Conservation (phyloP, 2,797 vertebrate species). For the Hyperoplus immaculatus region DNA sequence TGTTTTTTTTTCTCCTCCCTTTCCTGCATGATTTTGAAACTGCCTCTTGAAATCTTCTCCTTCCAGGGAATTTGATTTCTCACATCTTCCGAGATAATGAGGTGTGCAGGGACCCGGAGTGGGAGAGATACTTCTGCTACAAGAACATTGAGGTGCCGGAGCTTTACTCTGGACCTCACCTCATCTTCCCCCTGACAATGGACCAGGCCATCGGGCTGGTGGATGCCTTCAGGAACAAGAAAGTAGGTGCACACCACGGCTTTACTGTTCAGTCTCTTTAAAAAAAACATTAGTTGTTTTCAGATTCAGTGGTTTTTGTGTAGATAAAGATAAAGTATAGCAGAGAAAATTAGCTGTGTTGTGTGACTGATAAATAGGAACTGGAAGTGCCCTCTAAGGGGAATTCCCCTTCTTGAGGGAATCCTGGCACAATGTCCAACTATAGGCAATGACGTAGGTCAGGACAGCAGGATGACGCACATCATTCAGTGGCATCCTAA, state of each 20-base stretch:
- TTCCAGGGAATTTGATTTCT: slow-evolving; percentile 91
- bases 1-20: no score
- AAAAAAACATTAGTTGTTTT: background rate
- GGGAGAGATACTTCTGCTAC: slow-evolving; percentile 88
- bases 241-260: slow-evolving; percentile 82
- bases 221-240: slow-evolving; percentile 94
- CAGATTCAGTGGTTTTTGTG: background rate
- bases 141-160: slow-evolving; percentile 90
- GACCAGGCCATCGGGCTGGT: slow-evolving; percentile 89
- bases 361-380: no score
- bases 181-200: slow-evolving; percentile 92
- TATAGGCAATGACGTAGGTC: no score
- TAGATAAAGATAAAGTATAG: no score
- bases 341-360: no score
- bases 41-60: background rate
- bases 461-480: no score
- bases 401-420: no score
- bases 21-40: no score
- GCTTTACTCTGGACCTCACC: slow-evolving; percentile 90
- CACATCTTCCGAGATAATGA: slow-evolving; percentile 92
- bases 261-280: background rate
- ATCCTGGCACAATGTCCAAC: no score
- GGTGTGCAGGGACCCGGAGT: slow-evolving; percentile 83
- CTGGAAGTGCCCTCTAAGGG: no score
- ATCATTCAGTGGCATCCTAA: no score